Conservation (phyloP, 1,140 invertebrate genomes). For the Drosophila nikananu region DNA sequence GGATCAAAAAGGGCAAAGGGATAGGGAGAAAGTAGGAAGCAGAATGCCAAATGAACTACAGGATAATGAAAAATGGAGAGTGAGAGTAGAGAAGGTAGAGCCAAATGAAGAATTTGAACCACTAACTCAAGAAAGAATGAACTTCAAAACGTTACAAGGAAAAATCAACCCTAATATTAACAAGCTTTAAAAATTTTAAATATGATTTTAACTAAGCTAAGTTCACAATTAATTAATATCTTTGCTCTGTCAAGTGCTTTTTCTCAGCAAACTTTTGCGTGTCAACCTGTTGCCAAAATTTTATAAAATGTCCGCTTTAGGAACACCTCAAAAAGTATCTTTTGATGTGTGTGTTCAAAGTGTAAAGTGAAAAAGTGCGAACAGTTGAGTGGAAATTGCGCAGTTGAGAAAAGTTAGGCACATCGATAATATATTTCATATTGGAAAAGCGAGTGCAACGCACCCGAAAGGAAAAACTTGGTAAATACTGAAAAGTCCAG, state of each 20-base stretch:
- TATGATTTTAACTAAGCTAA: background rate
- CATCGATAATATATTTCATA: constrained; percentile 75
- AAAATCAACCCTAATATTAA: background rate
- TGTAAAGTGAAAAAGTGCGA: constrained; percentile 17
- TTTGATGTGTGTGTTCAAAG: constrained; percentile 6
- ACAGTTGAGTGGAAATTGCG: constrained; percentile 31
- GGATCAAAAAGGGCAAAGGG: background rate
- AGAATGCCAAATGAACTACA: constrained; percentile 20
- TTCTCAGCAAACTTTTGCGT: background rate
- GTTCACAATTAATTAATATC: no score
- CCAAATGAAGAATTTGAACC: constrained; percentile 2
- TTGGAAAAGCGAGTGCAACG: constrained; percentile 49
- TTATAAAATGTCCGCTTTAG: background rate
- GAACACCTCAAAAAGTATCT: background rate
- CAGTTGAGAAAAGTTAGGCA: constrained; percentile 60
- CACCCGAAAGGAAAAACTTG: constrained; percentile 40
- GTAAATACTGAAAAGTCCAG: constrained; percentile 40
- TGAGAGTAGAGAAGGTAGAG: background rate
- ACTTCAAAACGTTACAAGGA: background rate
- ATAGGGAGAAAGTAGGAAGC: background rate
- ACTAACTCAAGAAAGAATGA: background rate
- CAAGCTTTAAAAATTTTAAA: background rate
- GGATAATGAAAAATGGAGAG: background rate
- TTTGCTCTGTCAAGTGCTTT: no score
- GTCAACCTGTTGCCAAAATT: constrained; percentile 27